Percentiles rank a stretch among this genome's conserved stretches.
Conservation (phyloP, 2,888 invertebrate genomes). For the Noctuana brunneofusca region DNA sequence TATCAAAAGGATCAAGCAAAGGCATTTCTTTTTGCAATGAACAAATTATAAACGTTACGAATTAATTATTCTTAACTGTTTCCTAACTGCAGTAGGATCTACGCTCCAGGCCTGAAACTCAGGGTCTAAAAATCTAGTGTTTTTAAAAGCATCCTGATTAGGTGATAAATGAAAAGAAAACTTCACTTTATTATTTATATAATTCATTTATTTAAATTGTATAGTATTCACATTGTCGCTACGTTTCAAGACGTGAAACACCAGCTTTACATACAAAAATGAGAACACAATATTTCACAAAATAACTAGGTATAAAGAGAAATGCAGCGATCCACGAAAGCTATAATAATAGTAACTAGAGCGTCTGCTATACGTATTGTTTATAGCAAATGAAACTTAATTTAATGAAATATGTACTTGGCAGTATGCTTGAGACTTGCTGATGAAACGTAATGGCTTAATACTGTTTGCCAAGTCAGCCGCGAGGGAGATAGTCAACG, state of each 20-base stretch:
- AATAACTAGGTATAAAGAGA: slow-evolving; percentile 73
- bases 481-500: slow-evolving; percentile 34
- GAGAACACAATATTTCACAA: slow-evolving; percentile 78
- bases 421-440: slow-evolving; percentile 51
- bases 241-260: slow-evolving; percentile 74
- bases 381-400: slow-evolving; percentile 50
- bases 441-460: slow-evolving; percentile 38
- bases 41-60: too few relatives aligned
- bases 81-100: too few relatives aligned
- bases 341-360: slow-evolving; percentile 58
- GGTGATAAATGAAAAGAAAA: slow-evolving; percentile 41
- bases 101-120: too few relatives aligned
- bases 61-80: too few relatives aligned
- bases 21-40: too few relatives aligned
- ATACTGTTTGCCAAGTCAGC: slow-evolving; percentile 76
- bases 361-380: slow-evolving; percentile 50
- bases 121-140: too few relatives aligned
- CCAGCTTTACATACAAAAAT: slow-evolving; percentile 76
- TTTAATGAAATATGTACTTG: slow-evolving; percentile 55
- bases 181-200: slow-evolving; percentile 65
- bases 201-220: slow-evolving; percentile 83
- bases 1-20: too few relatives aligned
- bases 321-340: slow-evolving; percentile 76
- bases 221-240: slow-evolving; percentile 81
- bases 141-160: not conserved